Base-by-base conservation (phyloP, 1,140 invertebrate genomes). In the Pseudomyrmex pallidus region DNA sequence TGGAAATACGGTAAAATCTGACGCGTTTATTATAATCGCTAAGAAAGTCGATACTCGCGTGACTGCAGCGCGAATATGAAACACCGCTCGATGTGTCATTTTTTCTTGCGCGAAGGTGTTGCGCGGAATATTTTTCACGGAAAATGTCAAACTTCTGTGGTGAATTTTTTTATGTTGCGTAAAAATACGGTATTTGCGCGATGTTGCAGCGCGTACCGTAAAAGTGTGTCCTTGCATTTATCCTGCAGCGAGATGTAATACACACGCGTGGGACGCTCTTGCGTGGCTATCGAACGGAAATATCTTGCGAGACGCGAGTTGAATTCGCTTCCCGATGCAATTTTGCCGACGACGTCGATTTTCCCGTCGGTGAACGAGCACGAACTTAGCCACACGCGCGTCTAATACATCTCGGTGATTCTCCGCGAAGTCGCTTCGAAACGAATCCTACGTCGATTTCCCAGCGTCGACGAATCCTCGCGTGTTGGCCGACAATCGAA, bases 401-500 rank as follows among this genome's bases (percentile, higher is more conserved):
- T 7, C 15, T n/a, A 1, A 57, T 78, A 52, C 48, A 25, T 63
- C 50, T 22, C 72, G 20, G 22, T 17, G 48, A 63, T 17, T 7
- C 46, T 3, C 66, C 1, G 35, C 35, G 8, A 80, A n/a, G 66
- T 72, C 66, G 50, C n/a, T 70, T 80, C 15, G 66, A 70, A 72
- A 72, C 22, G 52, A n/a, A 68, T 61, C 22, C 64, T 46, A 35
- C 46, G 76, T 61, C 54, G 54, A 80, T 72, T 70, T 61, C 54
- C 22, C 5, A 46, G 12, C 64, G 54, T 78, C 52, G 44, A 48
- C 17, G 48, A 66, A 35, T 66, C 25, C 22, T 50, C 56, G 44
- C 74, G 22, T 77, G 22, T 77, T 77, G 76, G 48, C 2, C 2
- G 4, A 50, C 54, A 70, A 59, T 80, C 66, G 76, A 78, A 78